Evolutionary conservation across 1,140 invertebrate species (phyloP), one percentile per base, ranked within the genome.

Genomic region (Diprion similis): DNA sequence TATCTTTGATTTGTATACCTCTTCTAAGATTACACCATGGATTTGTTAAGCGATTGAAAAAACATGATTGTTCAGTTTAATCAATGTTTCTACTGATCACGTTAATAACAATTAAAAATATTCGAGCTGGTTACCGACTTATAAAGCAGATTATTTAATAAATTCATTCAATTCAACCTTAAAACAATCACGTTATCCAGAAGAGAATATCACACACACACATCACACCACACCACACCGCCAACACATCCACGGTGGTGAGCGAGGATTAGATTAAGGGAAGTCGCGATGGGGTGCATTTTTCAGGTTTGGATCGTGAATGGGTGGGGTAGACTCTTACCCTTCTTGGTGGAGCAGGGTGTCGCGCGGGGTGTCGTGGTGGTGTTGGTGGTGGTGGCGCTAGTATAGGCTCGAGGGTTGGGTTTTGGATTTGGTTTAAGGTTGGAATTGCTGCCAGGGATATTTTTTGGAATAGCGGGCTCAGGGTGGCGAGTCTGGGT

Each of bases 191-290:
- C 11, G 78, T 82, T 80, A 73, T 73, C 75, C 71, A 74, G 76
- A 75, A 77, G 78, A 73, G 75, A 78, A 71, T 71, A 68, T 66
- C 79, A 76, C 74, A 78, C 78, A 78, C 80, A 83, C 79, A 78
- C 78, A 82, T 80, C 83, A 85, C 84, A 68, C 66, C 66, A 88
- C 87, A 87, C 86, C 87, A 87, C 87, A 87, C 87, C 87, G 87
- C 87, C 87, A 87, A 88, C 87, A 88, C 87, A 87, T 87, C 87
- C 87, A 88, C 87, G 87, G 85, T 88, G 83, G 84, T 87, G 85
- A 85, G 85, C 83, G 80, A 86, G 85, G 84, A 83, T 86, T 82
- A 84, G 81, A 84, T 85, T 86, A 86, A 83, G 84, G 81, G 81
- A n/a, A 70, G 18, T 70, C 79, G 79, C 80, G 78, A 81, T 78